Percentiles rank a stretch among this genome's conserved stretches.
These are phyloP conservation scores for Erythrocercus mccallii DNA, from an alignment of 2,113 vertebrate genomes.

Conservation along the genomic window DNA sequence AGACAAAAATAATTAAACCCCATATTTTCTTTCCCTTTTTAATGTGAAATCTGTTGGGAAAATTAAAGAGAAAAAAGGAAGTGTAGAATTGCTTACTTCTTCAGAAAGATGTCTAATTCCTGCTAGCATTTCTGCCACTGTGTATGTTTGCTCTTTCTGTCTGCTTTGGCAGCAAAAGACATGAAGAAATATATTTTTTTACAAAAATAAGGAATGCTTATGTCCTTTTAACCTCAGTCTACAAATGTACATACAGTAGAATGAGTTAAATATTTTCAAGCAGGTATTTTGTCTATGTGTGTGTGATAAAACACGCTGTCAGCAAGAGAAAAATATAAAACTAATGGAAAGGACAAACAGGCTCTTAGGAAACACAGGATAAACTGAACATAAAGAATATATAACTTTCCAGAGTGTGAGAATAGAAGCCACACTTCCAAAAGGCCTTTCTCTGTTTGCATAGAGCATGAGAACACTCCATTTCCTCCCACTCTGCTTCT, in stretches of 20 bases:
- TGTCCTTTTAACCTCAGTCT: neutral
- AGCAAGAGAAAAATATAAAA: neutral
- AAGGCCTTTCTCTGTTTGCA: neutral
- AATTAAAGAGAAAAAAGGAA: neutral
- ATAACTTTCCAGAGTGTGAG: neutral
- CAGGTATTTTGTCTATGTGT: neutral
- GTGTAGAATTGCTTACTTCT: neutral
- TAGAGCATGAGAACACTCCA: neutral
- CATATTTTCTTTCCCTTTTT: neutral
- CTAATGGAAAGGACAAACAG: neutral
- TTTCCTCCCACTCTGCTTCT: neutral
- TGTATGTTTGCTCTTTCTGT: neutral
- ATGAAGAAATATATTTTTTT: neutral
- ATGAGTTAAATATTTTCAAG: neutral
- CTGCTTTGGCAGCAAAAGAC: neutral
- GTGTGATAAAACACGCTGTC: neutral
- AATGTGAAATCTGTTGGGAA: neutral
- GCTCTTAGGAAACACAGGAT: neutral
- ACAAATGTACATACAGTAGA: neutral
- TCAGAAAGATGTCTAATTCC: neutral
- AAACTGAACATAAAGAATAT: neutral
- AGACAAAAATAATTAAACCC: neutral
- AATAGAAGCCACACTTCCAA: neutral
- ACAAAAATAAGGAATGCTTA: neutral
- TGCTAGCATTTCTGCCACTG: neutral